Evolutionary conservation across 1,140 invertebrate species (phyloP).

Genomic region (Zaprionus ghesquierei): DNA sequence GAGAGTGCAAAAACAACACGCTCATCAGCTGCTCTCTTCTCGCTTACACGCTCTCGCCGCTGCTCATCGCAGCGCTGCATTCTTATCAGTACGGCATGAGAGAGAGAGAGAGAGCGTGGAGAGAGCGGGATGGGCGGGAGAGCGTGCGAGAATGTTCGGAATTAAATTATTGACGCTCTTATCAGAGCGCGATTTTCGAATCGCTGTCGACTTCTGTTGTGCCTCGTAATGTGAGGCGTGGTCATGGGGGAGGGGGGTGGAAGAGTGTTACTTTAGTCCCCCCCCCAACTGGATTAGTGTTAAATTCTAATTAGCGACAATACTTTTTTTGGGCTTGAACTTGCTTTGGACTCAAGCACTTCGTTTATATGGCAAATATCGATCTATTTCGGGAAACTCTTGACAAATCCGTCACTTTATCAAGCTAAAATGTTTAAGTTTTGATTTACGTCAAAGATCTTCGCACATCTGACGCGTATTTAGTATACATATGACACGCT

Average conservation of each 20-base stretch:
- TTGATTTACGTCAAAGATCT: neutral
- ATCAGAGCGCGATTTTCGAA: constrained; percentile 45
- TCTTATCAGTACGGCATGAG: constrained; percentile 51
- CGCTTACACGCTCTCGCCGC: constrained; percentile 2
- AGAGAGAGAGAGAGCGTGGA: neutral
- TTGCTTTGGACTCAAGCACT: neutral
- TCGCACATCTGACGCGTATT: neutral
- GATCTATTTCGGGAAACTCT: neutral
- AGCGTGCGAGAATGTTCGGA: constrained; percentile 26
- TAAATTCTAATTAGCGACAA: constrained; percentile 62
- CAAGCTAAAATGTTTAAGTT: no score
- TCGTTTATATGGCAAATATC: neutral
- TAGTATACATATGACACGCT: neutral
- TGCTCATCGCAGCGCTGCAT: neutral
- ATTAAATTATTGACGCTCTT: constrained; percentile 59
- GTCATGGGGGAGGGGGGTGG: neutral
- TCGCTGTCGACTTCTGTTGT: neutral
- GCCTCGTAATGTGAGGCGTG: constrained; percentile 7
- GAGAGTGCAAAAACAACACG: neutral
- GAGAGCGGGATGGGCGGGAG: neutral
- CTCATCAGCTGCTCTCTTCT: constrained; percentile 17
- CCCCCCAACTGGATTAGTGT: constrained; percentile 47
- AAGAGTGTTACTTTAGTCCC: neutral
- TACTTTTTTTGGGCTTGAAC: constrained; percentile 15
- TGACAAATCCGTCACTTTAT: neutral